Evolutionary conservation across 2,797 vertebrate species (phyloP).

Genomic region (Amazona ochrocephala): DNA sequence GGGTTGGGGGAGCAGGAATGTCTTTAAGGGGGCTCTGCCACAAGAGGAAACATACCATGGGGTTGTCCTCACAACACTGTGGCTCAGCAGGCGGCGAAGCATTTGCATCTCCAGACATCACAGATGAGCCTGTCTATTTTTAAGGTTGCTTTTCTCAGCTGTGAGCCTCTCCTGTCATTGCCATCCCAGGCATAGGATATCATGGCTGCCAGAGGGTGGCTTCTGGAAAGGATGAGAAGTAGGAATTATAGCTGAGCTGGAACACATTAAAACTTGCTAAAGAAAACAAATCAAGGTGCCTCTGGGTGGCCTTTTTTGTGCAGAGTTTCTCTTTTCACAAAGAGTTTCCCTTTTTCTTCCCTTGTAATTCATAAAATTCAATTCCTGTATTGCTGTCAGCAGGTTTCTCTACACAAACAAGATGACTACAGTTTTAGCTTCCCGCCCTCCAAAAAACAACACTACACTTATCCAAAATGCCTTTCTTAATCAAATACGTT

Average conservation of each 20-base stretch:
- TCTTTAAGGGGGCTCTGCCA: neutral
- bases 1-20: neutral
- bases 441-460: neutral
- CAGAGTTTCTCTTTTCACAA: neutral
- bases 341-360: neutral
- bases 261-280: neutral
- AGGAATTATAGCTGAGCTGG: neutral
- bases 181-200: neutral
- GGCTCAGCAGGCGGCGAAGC: neutral
- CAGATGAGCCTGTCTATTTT: conserved; percentile 28
- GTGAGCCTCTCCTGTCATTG: neutral
- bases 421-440: neutral
- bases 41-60: neutral
- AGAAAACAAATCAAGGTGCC: neutral
- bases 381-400: neutral
- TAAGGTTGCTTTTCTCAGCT: conserved; percentile 25
- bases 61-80: neutral
- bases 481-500: neutral
- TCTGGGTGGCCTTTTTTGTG: neutral
- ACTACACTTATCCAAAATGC: neutral
- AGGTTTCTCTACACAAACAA: neutral
- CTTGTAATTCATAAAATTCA: neutral
- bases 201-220: neutral
- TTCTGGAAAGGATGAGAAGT: neutral
- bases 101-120: conserved; percentile 24